phyloP scores from a whole-genome alignment of 1,140 invertebrate genomes.

The Drosophila athabasca region DNA sequence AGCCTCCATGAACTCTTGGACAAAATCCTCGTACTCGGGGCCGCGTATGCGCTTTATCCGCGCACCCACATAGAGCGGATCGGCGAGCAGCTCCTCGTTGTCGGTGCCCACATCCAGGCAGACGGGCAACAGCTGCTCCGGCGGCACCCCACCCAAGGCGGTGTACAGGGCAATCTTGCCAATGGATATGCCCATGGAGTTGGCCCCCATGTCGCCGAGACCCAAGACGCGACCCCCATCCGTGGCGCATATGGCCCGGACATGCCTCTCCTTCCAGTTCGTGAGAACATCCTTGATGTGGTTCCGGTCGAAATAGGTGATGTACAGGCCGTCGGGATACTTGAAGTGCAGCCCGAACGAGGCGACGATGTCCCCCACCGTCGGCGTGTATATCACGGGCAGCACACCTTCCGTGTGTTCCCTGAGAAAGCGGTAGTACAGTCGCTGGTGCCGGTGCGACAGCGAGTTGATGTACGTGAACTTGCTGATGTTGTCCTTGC shows the following conservation, averaged over 20 bases:
- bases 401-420: slow-evolving; percentile 95
- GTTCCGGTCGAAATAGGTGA: slow-evolving; percentile 97
- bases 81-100: slow-evolving; percentile 91
- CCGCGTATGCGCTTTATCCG: slow-evolving; percentile 93
- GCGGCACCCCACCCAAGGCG: slow-evolving; percentile 95
- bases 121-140: slow-evolving; percentile 94
- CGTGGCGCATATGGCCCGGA: slow-evolving; percentile 96
- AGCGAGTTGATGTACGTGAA: slow-evolving; percentile 93
- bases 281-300: slow-evolving; percentile 92
- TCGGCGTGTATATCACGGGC: slow-evolving; percentile 85
- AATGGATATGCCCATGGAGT: slow-evolving; percentile 98
- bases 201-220: slow-evolving; percentile 95
- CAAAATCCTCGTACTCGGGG: slow-evolving; percentile 94
- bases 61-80: slow-evolving; percentile 98
- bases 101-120: slow-evolving; percentile 97
- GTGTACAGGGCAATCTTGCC: slow-evolving; percentile 97
- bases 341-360: slow-evolving; percentile 70
- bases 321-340: slow-evolving; percentile 94
- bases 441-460: slow-evolving; percentile 94
- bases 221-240: slow-evolving; percentile 97
- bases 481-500: slow-evolving; percentile 91
- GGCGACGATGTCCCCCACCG: slow-evolving; percentile 90
- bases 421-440: slow-evolving; percentile 96
- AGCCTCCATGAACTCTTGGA: slow-evolving; percentile 99
- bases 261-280: slow-evolving; percentile 85